These are phyloP conservation scores for Aromia moschata DNA, from an alignment of 2,888 invertebrate species.

Conservation along the genomic window DNA sequence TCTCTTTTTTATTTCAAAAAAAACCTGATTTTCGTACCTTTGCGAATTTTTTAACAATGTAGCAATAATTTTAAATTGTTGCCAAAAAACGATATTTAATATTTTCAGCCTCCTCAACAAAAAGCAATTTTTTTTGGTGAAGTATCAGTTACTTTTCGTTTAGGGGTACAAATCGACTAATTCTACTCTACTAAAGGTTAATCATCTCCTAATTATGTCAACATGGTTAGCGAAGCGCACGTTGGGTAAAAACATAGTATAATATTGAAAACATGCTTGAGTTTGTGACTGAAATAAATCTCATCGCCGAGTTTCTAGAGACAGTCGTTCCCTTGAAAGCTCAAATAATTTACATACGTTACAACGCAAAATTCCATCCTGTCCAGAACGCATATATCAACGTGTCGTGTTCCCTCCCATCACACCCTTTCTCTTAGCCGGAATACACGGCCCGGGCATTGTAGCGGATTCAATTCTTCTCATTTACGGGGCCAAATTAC, in stretches of 20 bases:
- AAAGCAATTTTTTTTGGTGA: too few species aligned
- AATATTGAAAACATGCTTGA: not conserved
- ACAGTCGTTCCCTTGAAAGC: not conserved
- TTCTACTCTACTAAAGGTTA: too few species aligned
- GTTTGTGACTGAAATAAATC: not conserved
- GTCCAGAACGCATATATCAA: slow-evolving; percentile 28
- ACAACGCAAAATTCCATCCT: slow-evolving; percentile 15
- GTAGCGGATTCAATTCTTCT: slow-evolving; percentile 32
- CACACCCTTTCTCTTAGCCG: slow-evolving; percentile 32
- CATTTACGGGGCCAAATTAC: slow-evolving; percentile 35
- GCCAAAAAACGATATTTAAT: too few species aligned
- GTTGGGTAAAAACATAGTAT: not conserved
- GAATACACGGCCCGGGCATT: slow-evolving; percentile 27
- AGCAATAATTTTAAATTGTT: too few species aligned
- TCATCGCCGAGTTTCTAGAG: not conserved
- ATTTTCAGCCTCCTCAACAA: too few species aligned
- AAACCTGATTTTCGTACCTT: too few species aligned
- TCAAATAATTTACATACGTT: slow-evolving; percentile 21
- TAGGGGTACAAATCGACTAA: too few species aligned
- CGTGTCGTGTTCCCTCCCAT: slow-evolving; percentile 29
- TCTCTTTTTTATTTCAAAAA: too few species aligned
- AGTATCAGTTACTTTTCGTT: too few species aligned
- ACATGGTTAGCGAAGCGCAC: too few species aligned
- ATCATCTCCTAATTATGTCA: too few species aligned
- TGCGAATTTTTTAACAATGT: too few species aligned